Conservation (phyloP, 2,888 invertebrate genomes). For the Cryptocephalus moraei region DNA sequence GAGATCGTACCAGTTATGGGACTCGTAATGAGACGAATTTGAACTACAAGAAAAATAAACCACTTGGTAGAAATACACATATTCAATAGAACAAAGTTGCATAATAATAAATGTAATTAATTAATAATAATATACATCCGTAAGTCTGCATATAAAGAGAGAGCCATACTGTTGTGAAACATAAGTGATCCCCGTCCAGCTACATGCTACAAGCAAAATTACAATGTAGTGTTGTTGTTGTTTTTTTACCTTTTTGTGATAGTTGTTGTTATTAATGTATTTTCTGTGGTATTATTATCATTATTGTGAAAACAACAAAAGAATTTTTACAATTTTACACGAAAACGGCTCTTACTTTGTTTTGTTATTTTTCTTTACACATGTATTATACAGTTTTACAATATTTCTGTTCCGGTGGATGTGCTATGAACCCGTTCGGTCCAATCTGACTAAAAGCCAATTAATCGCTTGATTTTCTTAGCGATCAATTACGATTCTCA, state of each 20-base stretch:
- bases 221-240: too few species aligned
- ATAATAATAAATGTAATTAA: conserved; percentile 7
- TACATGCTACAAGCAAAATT: conserved; percentile 29
- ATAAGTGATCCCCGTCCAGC: conserved; percentile 43
- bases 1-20: too few species aligned
- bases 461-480: too few species aligned
- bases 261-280: conserved; percentile 1
- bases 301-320: conserved; percentile 11
- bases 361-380: conserved; percentile 31
- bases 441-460: too few species aligned
- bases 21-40: neutral
- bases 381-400: conserved; percentile 39
- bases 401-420: too few species aligned
- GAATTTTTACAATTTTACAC: conserved; percentile 22
- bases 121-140: conserved; percentile 34
- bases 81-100: conserved; percentile 36
- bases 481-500: too few species aligned
- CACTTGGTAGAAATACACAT: conserved; percentile 26
- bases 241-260: conserved; percentile 2
- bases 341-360: neutral
- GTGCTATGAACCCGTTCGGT: too few species aligned
- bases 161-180: conserved; percentile 23
- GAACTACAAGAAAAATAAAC: neutral
- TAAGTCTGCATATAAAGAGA: conserved; percentile 27
- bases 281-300: too few species aligned